Conservation (phyloP, 1,140 invertebrate genomes). For the Bombus confusus region DNA sequence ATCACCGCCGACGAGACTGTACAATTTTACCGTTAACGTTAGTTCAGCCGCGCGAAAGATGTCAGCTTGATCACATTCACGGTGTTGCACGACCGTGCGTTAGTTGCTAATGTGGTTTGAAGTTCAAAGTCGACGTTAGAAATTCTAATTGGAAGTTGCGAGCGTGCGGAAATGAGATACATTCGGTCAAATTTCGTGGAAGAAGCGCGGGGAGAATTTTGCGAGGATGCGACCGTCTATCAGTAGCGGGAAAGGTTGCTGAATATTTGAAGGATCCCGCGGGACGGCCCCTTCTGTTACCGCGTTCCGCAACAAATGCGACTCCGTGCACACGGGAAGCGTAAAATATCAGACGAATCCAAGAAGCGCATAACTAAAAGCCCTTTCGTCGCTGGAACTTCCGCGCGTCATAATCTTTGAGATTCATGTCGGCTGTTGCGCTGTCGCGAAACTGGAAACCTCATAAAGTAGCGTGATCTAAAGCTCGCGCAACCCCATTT, state of each 20-base stretch:
- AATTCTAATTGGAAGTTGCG: background rate
- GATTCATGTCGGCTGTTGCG: slow-evolving; percentile 16
- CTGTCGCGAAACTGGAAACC: background rate
- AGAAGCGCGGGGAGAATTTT: background rate
- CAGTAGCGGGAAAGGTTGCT: background rate
- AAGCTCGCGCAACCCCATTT: background rate
- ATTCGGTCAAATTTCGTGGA: background rate
- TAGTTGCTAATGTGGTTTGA: too few species aligned
- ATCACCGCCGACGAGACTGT: too few species aligned
- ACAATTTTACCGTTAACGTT: too few species aligned
- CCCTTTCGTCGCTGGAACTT: slow-evolving; percentile 3
- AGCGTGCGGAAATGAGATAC: background rate
- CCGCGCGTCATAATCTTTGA: slow-evolving; percentile 29
- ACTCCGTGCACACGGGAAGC: background rate
- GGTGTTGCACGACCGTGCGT: too few species aligned
- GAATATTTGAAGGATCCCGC: slow-evolving; percentile 22
- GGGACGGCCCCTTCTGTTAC: background rate
- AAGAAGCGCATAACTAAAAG: slow-evolving; percentile 33
- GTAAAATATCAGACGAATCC: slow-evolving; percentile 33
- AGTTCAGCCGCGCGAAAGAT: too few species aligned
- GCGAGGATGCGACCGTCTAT: background rate
- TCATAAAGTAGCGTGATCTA: background rate
- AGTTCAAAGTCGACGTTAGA: background rate
- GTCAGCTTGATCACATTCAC: too few species aligned
- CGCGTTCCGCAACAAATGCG: slow-evolving; percentile 10